Evolutionary conservation across 2,888 invertebrate species (phyloP), one percentile per base, ranked within the genome.

Genomic region (Caenorhabditis becei): DNA sequence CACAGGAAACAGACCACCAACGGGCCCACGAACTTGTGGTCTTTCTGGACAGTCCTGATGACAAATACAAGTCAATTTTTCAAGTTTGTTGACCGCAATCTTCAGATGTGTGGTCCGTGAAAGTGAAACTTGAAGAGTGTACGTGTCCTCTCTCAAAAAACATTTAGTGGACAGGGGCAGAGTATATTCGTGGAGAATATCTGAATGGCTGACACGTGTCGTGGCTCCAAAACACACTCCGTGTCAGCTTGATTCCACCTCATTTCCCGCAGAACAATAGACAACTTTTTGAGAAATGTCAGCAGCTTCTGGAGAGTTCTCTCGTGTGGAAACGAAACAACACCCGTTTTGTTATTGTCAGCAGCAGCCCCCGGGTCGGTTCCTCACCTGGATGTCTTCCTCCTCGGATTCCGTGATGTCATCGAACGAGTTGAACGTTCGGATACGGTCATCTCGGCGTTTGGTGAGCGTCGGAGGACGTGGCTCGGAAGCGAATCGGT

Each of bases 331-430:
- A 66, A 41, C 37, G 56, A 20, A 47, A 67, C 41, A 56, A 10
- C 24, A 24, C 53, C 8, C 53, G 16, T 1, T 14, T 53, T 53
- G 18, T 23, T 26, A 35, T 54, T 66, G 37, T 37, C 18, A 44
- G n/a, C 26, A 16, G 24, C 14, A n/a, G n/a, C n/a, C n/a, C n/a
- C n/a, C n/a, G n/a, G n/a, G n/a, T n/a, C n/a, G n/a, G 16, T 1
- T 32, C 4, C 72, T 49, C 24, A 80, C 84, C 82, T 80, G 82
- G 59, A 78, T 71, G 49, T 83, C 83, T 56, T 84, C 84, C 51
- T 84, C 84, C 53, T 84, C 84, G 1, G 81, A 81, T 59, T 84
- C 84, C 23, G 80, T 81, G 66, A 84, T 84, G 44, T 84, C 84
- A 59, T 84, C 84, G 24, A 84, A 84, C 3, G 84, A 84, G 49